Percentiles rank a stretch among this genome's conserved stretches.
Evolutionary conservation across 2,113 vertebrate species (phyloP).

Genomic region (Epinephelus fuscoguttatus): DNA sequence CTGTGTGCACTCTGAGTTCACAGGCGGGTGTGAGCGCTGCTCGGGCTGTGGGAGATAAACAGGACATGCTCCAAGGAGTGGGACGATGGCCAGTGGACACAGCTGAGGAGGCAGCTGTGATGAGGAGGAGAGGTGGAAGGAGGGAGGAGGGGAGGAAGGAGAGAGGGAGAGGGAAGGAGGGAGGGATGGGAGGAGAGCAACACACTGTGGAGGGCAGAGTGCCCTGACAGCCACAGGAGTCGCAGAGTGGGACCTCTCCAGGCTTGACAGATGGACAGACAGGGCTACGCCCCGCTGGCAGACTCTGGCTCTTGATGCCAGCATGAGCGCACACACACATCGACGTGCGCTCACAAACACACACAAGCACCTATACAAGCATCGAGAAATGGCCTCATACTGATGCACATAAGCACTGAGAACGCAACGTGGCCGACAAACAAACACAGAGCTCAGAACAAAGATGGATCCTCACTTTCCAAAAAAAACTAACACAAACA

Average conservation of each 20-base stretch:
- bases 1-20: conserved; percentile 28
- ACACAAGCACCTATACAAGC: conserved; percentile 2
- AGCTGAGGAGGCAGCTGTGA: conserved; percentile 83
- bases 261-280: conserved; percentile 78
- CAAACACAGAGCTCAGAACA: background rate
- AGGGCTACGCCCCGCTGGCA: conserved; percentile 57
- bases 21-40: conserved; percentile 35
- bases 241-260: conserved; percentile 70
- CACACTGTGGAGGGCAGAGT: conserved; percentile 70
- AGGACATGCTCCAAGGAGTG: conserved; percentile 76
- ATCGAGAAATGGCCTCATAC: background rate
- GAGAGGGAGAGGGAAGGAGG: background rate
- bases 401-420: conserved; percentile 1
- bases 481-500: background rate
- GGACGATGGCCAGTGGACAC: conserved; percentile 80
- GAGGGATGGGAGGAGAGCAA: conserved; percentile 46
- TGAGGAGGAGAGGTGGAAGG: conserved; percentile 62
- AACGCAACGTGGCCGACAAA: background rate
- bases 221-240: conserved; percentile 68
- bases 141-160: conserved; percentile 14
- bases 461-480: background rate
- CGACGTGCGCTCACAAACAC: background rate
- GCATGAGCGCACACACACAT: conserved; percentile 23
- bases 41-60: conserved; percentile 70
- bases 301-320: conserved; percentile 43